Base-by-base conservation (phyloP, 2,888 invertebrate genomes). In the Cephus rjabovi region DNA sequence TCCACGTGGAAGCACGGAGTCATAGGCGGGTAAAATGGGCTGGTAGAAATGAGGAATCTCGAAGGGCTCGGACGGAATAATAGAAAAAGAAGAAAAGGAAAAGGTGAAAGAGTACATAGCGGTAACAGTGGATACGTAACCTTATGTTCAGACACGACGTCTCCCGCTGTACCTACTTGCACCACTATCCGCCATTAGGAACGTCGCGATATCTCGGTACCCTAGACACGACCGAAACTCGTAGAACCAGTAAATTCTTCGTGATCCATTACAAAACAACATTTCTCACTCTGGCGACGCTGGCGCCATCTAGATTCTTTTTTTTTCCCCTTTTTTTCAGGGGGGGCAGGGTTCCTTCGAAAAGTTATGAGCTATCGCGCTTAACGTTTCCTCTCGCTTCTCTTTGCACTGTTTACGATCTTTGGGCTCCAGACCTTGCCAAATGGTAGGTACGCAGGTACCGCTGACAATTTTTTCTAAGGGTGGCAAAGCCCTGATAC, bases 221-320 rank as follows among this genome's bases (percentile, higher is more conserved):
- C 56, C 56, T 23, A 9, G 56, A 56, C 56, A 23, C 23, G 56
- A 23, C 1, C 9, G 56, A 56, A 9, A 56, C 56, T 85, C 84
- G 83, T 84, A 83, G 84, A 56, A 84, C 81, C 75, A 70, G 82
- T 81, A 80, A 83, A 84, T 83, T 81, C 80, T 81, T 79, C 69
- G 74, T 76, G 81, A 82, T 85, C 85, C 85, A 83, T 85, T 84
- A 85, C 84, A 84, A 85, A 85, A 84, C 83, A 84, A 84, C 84
- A 85, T 84, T 85, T 82, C 81, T 75, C 81, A 80, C 81, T 82
- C 82, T 40, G 79, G 71, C 76, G 33, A 71, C 23, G 23, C 56
- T 56, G 56, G 56, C 56, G 56, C 56, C 56, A 56, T 56, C 56
- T 56, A 56, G 23, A 1, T 12, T 34, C 9, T 11, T 56, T 23